Base-by-base conservation (phyloP, 2,113 vertebrate genomes). In the Castor canadensis region DNA sequence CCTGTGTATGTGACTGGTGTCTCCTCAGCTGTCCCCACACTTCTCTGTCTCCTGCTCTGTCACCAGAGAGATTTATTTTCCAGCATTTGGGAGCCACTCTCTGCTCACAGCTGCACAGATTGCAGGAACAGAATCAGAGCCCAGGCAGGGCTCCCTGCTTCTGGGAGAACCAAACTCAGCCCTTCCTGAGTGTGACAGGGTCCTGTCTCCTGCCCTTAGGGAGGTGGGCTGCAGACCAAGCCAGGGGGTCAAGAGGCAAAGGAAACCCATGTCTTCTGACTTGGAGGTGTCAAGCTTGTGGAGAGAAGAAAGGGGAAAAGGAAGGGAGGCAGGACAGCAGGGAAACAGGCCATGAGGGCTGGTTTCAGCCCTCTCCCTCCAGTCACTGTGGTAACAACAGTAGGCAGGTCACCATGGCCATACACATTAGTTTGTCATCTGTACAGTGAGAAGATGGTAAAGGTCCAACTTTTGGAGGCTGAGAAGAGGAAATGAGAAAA, bases 111-210 rank as follows among this genome's bases (percentile, higher is more conserved):
- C 17, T 45, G 49, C 24, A 38, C 16, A 5, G 75, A 20, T 67
- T 16, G 43, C 52, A 13, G 58, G 35, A 75, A 15, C 15, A 11
- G 30, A 43, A 72, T 76, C 62, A 22, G 30, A 60, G 56, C n/a
- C 54, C 1, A 0, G 5, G 24, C 43, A 3, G 1, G 38, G 26
- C 5, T 56, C 30, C 13, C 16, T 8, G 40, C 19, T 15, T 22
- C 16, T 16, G 16, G 7, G 2, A 86, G 75, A 88, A 62, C 24
- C 35, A 9, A 47, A 28, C 24, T 62, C 35, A 43, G 5, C 28
- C 69, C 45, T 84, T 66, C 88, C 56, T 28, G 26, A n/a, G 43
- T 13, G 38, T 47, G 22, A 20, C 17, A 64, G 28, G 8, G 12
- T 19, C 60, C 49, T 35, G 1, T 15, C 11, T 15, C 32, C 30